phyloP scores from a whole-genome alignment of 2,113 vertebrate species.

The Orcinus orca region DNA sequence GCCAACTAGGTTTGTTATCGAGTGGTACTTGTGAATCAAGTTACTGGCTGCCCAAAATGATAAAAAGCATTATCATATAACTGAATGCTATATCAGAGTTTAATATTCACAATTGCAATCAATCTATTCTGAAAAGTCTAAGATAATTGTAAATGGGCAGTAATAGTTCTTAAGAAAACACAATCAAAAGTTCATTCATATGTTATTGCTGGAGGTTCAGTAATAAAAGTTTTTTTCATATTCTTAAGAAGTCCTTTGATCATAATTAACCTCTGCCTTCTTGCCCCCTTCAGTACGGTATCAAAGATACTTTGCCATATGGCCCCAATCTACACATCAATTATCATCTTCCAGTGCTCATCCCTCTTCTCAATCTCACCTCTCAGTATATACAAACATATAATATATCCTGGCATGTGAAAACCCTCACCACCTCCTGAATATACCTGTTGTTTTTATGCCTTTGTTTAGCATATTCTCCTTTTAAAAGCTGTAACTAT shows the following conservation, averaged over 20 bases:
- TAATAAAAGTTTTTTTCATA: not conserved
- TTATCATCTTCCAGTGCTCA: not conserved
- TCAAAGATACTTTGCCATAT: not conserved
- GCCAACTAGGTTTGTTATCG: not conserved
- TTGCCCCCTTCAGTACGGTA: not conserved
- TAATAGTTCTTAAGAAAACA: not conserved
- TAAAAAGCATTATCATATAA: not conserved
- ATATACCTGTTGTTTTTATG: not conserved
- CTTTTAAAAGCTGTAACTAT: not conserved
- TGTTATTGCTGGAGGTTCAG: not conserved
- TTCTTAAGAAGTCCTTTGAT: not conserved
- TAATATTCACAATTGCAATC: not conserved
- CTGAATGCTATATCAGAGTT: not conserved
- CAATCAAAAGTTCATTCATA: not conserved
- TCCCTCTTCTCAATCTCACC: not conserved
- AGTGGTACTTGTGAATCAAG: not conserved
- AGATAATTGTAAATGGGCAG: not conserved
- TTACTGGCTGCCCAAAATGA: not conserved
- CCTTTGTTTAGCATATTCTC: not conserved
- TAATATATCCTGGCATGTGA: not conserved
- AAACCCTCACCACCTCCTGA: not conserved
- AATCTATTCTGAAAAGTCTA: not conserved
- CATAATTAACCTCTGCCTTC: not conserved
- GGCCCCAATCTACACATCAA: too few relatives aligned
- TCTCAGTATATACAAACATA: not conserved